Evolutionary conservation across 2,888 invertebrate genomes (phyloP), one percentile per base, ranked within the genome.

Genomic region (Eupithecia inturbata): DNA sequence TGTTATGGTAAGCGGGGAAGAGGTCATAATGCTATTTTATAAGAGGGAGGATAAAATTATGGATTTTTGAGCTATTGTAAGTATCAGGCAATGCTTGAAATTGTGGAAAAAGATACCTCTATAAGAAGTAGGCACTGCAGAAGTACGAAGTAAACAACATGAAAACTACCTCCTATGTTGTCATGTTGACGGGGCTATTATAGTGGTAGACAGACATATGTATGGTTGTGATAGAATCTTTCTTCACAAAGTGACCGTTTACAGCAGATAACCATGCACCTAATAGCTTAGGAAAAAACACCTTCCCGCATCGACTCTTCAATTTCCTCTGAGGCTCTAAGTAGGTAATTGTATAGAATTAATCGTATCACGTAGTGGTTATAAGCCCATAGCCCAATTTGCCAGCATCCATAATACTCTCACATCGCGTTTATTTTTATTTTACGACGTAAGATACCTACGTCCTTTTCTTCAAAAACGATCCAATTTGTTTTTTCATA

Each of bases 381-480:
- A 33, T 64, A 64, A 64, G 36, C 33, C 68, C 68, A 62, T 76
- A 62, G 73, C 49, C 68, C 62, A 76, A 73, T 73, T 76, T 73
- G 68, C 68, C 41, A 67, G 75, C 75, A 66, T 49, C 72, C 39
- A 67, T 74, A 73, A 64, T 70, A 76, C 66, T 72, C 62, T 74
- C 73, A 76, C 76, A 71, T 78, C 70, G 74, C 77, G 72, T 79
- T 77, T 79, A 77, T 78, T 79, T 79, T 74, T 74, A 78, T 78
- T 76, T 72, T 73, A 76, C 36, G 74, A 70, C 68, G 75, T 73
- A n/a, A 39, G 39, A 36, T 66, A 69, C 76, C 68, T 67, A 26
- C 68, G 72, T 68, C 68, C 66, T 72, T 67, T 71, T 66, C 79
- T 74, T 73, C 63, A 49, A 57, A 68, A 68, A 78, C 49, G 67